phyloP scores from a whole-genome alignment of 1,140 invertebrate genomes.

The Doryteuthis pealeii region DNA sequence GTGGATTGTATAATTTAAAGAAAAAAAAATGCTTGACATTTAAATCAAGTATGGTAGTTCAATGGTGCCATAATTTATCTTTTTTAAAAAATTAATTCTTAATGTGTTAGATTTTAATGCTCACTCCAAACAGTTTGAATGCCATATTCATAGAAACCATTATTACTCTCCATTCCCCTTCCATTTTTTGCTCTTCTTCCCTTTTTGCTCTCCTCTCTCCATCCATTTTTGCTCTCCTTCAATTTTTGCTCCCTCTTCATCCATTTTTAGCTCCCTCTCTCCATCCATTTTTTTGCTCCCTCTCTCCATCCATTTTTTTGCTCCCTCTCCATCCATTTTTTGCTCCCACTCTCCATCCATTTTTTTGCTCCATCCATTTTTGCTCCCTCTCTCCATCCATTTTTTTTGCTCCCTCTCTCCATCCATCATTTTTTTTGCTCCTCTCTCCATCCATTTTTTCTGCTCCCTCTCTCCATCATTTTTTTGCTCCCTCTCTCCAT shows the following conservation, averaged over 20 bases:
- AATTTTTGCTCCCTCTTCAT: neutral
- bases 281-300: no score
- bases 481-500: neutral
- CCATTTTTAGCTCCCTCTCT: no score
- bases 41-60: no score
- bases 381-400: neutral
- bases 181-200: no score
- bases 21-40: no score
- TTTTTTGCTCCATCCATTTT: neutral
- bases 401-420: neutral
- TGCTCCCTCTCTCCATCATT: neutral
- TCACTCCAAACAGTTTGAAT: no score
- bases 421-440: neutral
- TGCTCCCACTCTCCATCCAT: neutral
- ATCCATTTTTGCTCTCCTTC: neutral
- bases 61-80: no score
- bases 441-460: neutral
- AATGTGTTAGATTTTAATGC: no score
- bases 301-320: neutral
- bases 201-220: neutral
- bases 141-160: no score
- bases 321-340: neutral
- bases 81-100: no score
- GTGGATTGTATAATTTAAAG: no score
- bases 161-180: no score